Conservation (phyloP, 2,888 invertebrate genomes). For the Ormyrus thymus region DNA sequence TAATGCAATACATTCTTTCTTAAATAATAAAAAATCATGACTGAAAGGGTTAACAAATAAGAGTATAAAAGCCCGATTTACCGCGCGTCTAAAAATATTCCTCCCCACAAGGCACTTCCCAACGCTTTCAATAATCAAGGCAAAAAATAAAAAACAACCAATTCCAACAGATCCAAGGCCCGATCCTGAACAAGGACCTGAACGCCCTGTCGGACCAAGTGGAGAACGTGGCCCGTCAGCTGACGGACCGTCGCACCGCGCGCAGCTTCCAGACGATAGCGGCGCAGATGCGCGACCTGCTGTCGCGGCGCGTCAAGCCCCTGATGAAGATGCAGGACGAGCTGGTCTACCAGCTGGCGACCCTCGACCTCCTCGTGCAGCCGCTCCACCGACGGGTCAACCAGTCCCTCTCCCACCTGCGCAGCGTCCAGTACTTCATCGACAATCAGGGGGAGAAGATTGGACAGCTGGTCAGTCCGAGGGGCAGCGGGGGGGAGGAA, state of each 20-base stretch:
- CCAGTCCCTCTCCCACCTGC: conserved; percentile 84
- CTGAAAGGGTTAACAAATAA: too few relatives aligned
- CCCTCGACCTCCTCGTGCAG: conserved; percentile 83
- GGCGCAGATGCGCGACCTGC: conserved; percentile 80
- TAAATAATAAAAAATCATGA: too few relatives aligned
- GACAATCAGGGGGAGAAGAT: conserved; percentile 84
- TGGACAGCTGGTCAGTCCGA: conserved; percentile 79
- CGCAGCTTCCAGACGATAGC: conserved; percentile 84
- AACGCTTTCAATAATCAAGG: neutral
- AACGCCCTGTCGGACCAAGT: conserved; percentile 81
- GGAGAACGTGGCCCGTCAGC: conserved; percentile 81
- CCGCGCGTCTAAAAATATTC: neutral
- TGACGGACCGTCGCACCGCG: conserved; percentile 83
- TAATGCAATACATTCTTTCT: too few relatives aligned
- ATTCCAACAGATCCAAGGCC: conserved; percentile 78
- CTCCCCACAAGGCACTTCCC: neutral
- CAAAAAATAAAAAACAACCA: conserved; percentile 59
- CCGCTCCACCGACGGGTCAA: conserved; percentile 85
- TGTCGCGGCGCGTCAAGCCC: conserved; percentile 81
- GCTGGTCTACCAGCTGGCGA: conserved; percentile 85
- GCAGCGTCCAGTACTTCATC: conserved; percentile 86
- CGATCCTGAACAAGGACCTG: conserved; percentile 80
- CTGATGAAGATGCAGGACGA: conserved; percentile 83
- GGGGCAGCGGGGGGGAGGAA: too few relatives aligned
- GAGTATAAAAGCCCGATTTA: neutral